A percentile compares a stretch with the other conserved stretches of the same genome.
These are phyloP conservation scores for Lamproptera curius DNA, from an alignment of 2,888 invertebrate species.

Conservation along the genomic window DNA sequence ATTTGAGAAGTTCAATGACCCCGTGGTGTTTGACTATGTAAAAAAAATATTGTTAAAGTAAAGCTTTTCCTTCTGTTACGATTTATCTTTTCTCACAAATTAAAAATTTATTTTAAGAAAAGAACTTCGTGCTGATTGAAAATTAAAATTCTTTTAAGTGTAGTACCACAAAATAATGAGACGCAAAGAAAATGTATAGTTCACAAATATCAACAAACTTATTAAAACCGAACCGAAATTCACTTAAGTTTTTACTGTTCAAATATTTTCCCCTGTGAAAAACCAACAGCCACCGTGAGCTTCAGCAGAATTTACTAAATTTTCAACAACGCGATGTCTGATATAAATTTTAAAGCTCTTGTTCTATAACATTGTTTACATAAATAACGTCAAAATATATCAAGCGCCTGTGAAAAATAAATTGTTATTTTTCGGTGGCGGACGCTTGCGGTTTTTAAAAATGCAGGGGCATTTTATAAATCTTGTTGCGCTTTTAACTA, in stretches of 20 bases:
- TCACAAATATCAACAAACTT: not conserved
- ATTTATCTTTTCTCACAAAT: too few species aligned
- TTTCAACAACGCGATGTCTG: not conserved
- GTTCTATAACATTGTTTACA: not conserved
- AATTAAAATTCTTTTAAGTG: not conserved
- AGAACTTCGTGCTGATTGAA: not conserved
- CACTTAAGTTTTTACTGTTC: not conserved
- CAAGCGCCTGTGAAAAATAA: constrained; percentile 14
- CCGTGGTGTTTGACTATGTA: too few species aligned
- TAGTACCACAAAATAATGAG: not conserved
- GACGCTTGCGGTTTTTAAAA: constrained; percentile 1
- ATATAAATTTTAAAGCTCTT: constrained; percentile 2
- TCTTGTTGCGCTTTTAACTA: too few species aligned
- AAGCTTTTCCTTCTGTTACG: too few species aligned
- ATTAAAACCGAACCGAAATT: not conserved
- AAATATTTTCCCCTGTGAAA: constrained; percentile 8
- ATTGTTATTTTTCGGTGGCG: not conserved
- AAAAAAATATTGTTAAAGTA: too few species aligned
- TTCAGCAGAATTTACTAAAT: constrained; percentile 9
- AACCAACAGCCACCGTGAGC: not conserved
- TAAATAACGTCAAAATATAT: not conserved
- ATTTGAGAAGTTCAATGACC: too few species aligned
- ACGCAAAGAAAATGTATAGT: not conserved
- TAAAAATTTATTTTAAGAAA: too few species aligned
- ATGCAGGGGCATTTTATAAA: constrained; percentile 4